Conservation (phyloP, 1,140 invertebrate species). For the Watersipora subatra region DNA sequence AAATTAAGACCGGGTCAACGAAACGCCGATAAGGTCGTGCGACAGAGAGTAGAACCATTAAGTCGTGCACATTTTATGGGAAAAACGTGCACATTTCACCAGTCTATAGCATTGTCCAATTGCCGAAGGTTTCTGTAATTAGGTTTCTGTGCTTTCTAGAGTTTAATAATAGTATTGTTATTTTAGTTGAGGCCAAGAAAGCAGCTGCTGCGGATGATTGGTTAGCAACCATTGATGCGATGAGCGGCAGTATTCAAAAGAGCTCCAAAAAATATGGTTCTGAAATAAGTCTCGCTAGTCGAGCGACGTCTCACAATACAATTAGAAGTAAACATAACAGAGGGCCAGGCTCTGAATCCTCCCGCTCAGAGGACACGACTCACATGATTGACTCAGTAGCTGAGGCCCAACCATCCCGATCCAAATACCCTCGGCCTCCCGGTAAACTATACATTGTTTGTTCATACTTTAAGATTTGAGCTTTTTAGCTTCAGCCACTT, state of each 20-base stretch:
- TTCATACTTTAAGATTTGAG: no score
- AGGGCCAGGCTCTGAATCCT: neutral
- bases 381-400: neutral
- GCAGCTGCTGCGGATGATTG: conserved; percentile 1
- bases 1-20: no score
- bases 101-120: no score
- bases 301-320: neutral
- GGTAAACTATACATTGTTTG: no score
- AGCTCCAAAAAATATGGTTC: neutral
- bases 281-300: neutral
- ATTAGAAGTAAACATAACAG: neutral
- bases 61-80: no score
- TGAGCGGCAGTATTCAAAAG: neutral
- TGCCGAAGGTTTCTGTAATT: no score
- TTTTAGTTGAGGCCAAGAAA: neutral
- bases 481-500: no score
- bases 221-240: neutral
- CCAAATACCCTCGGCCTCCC: neutral
- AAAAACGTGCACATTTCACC: no score
- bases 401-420: neutral
- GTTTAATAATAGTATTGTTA: no score
- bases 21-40: no score
- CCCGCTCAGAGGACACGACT: neutral
- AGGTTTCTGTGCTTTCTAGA: no score
- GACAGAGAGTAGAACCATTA: no score